A percentile compares a stretch with the other conserved stretches of the same genome.
Evolutionary conservation across 1,140 invertebrate genomes (phyloP).

Genomic region (Thaumetopoea pityocampa): DNA sequence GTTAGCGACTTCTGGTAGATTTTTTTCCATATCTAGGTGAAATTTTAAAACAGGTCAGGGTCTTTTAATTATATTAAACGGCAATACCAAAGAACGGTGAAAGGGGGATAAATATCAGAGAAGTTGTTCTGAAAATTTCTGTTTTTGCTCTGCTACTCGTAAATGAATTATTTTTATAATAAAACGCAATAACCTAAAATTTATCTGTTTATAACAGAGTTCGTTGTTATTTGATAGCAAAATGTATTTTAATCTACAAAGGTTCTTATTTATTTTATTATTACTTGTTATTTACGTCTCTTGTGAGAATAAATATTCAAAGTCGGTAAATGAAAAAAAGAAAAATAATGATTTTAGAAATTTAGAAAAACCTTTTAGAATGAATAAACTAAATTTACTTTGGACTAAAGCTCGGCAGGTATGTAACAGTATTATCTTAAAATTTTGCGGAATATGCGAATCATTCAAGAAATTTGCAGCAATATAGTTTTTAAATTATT

Average conservation of each 20-base stretch:
- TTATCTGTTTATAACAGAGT: too few relatives aligned
- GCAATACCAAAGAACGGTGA: too few relatives aligned
- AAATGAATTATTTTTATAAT: too few relatives aligned
- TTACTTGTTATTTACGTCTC: conserved; percentile 22
- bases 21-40: too few relatives aligned
- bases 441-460: not conserved
- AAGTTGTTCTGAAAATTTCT: too few relatives aligned
- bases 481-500: conserved; percentile 8
- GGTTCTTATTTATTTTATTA: conserved; percentile 3
- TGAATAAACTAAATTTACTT: conserved; percentile 89
- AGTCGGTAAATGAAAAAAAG: conserved; percentile 74
- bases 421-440: conserved; percentile 26
- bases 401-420: conserved; percentile 91
- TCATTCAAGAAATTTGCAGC: conserved; percentile 1
- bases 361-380: conserved; percentile 87
- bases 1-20: too few relatives aligned
- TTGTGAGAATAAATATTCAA: conserved; percentile 78
- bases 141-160: not conserved
- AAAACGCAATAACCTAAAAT: too few relatives aligned
- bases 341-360: conserved; percentile 75
- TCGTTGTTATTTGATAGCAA: not conserved
- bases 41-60: too few relatives aligned
- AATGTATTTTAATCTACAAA: conserved; percentile 7
- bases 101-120: too few relatives aligned
- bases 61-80: too few relatives aligned